Conservation (phyloP, 1,140 invertebrate genomes). For the Euglossa dilemma region DNA sequence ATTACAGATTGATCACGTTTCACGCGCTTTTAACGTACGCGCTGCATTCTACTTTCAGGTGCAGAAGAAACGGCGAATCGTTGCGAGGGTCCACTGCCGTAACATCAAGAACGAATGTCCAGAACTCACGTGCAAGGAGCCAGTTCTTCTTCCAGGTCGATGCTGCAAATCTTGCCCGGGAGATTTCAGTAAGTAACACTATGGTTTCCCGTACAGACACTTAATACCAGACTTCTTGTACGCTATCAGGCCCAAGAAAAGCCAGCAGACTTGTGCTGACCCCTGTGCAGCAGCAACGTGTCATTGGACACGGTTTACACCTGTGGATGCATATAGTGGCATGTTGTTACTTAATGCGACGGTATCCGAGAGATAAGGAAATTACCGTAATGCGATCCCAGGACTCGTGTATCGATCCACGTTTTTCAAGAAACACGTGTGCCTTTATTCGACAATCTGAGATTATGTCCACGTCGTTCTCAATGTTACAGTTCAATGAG, state of each 20-base stretch:
- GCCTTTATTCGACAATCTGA: not conserved
- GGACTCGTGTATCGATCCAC: not conserved
- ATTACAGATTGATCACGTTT: not conserved
- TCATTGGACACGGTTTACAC: not conserved
- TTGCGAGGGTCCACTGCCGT: slow-evolving; percentile 92
- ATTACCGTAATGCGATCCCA: not conserved
- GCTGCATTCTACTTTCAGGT: slow-evolving; percentile 84
- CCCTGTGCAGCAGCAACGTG: not conserved
- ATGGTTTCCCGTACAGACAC: not conserved
- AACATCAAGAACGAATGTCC: slow-evolving; percentile 96
- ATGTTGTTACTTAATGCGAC: slow-evolving; percentile 15
- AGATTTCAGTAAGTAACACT: slow-evolving; percentile 87
- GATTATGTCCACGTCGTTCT: not conserved
- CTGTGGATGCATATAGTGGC: not conserved
- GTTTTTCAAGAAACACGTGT: not conserved
- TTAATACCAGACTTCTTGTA: not conserved
- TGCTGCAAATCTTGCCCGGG: slow-evolving; percentile 95
- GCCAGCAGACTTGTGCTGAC: not conserved
- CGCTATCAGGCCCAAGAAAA: not conserved
- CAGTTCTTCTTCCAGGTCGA: slow-evolving; percentile 90
- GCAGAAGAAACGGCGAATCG: slow-evolving; percentile 92
- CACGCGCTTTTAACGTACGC: not conserved
- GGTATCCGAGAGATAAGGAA: slow-evolving; percentile 24
- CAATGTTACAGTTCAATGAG: not conserved
- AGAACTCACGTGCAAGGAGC: slow-evolving; percentile 91